Percentiles rank a stretch among this genome's conserved stretches.
Conservation (phyloP, 2,888 invertebrate species). For the Agrochola macilenta region DNA sequence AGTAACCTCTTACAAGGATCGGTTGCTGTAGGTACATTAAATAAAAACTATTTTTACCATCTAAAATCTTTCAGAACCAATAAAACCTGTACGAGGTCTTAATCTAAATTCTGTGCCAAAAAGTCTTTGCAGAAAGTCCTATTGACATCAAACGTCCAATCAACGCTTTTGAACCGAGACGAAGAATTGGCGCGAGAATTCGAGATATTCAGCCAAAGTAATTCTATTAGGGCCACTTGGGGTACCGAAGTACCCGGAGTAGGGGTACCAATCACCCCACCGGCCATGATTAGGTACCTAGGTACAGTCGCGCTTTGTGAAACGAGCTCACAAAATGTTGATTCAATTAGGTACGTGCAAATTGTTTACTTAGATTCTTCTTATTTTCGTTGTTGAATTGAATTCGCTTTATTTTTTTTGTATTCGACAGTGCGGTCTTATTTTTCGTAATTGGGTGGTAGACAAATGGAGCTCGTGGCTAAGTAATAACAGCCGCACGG, state of each 20-base stretch:
- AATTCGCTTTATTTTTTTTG: conserved; percentile 13
- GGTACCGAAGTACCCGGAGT: conserved; percentile 14
- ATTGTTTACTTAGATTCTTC: conserved; percentile 43
- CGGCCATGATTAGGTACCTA: conserved; percentile 37
- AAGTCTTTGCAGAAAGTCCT: not conserved
- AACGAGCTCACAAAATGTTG: conserved; percentile 26
- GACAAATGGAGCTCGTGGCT: too few species aligned
- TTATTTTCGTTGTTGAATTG: conserved; percentile 15
- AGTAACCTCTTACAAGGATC: not conserved
- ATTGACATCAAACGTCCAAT: conserved; percentile 37
- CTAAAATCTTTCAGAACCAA: not conserved
- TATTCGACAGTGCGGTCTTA: not conserved
- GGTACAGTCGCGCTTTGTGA: conserved; percentile 26
- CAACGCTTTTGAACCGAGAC: conserved; percentile 35
- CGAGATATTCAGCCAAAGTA: conserved; percentile 42
- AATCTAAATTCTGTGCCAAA: not conserved
- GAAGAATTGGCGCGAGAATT: conserved; percentile 41
- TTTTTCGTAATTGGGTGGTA: not conserved
- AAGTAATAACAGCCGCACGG: too few species aligned
- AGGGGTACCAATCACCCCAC: conserved; percentile 47
- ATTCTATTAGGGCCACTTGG: conserved; percentile 42
- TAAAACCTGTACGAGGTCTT: not conserved
- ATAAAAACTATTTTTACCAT: not conserved
- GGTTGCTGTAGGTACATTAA: not conserved
- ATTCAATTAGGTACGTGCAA: conserved; percentile 47